Evolutionary conservation across 2,113 vertebrate genomes (phyloP), one percentile per base, ranked within the genome.

Genomic region (Neotoma lepida): DNA sequence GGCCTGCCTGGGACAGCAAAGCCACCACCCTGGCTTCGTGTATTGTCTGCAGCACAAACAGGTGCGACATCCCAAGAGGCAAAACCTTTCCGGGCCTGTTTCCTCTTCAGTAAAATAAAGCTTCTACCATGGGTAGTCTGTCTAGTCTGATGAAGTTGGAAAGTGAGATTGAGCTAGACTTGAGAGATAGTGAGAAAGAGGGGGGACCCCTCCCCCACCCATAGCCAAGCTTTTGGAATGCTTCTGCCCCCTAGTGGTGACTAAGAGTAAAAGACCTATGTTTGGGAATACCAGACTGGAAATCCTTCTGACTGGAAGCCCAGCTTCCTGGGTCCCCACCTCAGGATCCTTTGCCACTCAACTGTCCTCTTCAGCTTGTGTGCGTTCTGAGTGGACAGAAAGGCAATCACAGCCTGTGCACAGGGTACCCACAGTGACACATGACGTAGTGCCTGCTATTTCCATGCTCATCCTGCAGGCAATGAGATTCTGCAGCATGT

Each of bases 161-260:
- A 85, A 66, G 46, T 30, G 77, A 24, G 6, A 20, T 1, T 74
- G 49, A 26, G 1, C 2, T 18, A 85, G 49, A 56, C 68, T 41
- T 66, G 14, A 15, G 58, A 86, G 46, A 46, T n/a, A 14, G 22
- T 4, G 22, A 87, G 76, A 33, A 70, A 5, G 12, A 28, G 15
- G 49, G 12, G 26, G 15, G 58, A 44, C 20, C 0, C 3, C 44
- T 54, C 35, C 39, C 13, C 17, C 56, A 6, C 3, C 35, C 33
- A 44, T 1, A 30, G 10, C 18, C 61, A 33, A 85, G 70, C 41
- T 91, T 70, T 76, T 64, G 61, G 6, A 1, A 35, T 66, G 63
- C 81, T 95, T 86, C 93, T 95, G 84, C 90, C 97, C 92, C 61
- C 96, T 95, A 15, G 97, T 95, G 97, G 96, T 41, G 6, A 10